A percentile compares a stretch with the other conserved stretches of the same genome.
These are phyloP conservation scores for Zootoca vivipara DNA, from an alignment of 2,113 vertebrate genomes.

Conservation along the genomic window DNA sequence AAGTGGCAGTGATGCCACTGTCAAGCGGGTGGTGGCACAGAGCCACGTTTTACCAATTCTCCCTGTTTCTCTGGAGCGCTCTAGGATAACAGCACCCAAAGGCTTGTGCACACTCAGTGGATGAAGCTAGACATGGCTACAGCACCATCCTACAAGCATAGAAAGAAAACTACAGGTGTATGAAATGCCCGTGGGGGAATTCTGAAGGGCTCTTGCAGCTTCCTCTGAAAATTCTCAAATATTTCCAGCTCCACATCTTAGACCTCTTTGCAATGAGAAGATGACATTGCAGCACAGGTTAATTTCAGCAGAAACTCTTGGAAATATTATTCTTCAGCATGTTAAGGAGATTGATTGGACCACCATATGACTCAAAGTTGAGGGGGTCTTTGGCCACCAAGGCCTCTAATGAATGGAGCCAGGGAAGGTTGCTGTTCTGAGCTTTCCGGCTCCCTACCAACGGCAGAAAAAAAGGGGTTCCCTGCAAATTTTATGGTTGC, in stretches of 20 bases:
- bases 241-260: background rate
- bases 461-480: slow-evolving; percentile 71
- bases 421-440: slow-evolving; percentile 66
- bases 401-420: slow-evolving; percentile 68
- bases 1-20: too few relatives aligned
- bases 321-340: background rate
- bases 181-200: background rate
- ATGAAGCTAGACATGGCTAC: background rate
- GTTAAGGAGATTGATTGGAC: slow-evolving; percentile 44
- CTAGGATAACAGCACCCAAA: background rate
- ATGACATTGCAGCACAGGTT: too few relatives aligned
- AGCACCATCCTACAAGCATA: background rate
- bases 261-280: too few relatives aligned
- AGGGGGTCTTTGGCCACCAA: slow-evolving; percentile 56
- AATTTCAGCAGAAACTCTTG: background rate
- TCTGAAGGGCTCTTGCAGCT: background rate
- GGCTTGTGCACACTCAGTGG: background rate
- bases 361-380: slow-evolving; percentile 60
- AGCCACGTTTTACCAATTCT: too few relatives aligned
- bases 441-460: slow-evolving; percentile 79
- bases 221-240: background rate
- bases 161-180: background rate
- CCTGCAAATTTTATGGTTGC: slow-evolving; percentile 92
- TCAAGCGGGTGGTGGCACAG: too few relatives aligned
- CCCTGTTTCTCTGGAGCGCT: background rate